Evolutionary conservation across 2,113 vertebrate genomes (phyloP).

Genomic region (human (Homo sapiens)): GRCh38 chr19:42042001-42042500

Average conservation of each 20-base stretch:
- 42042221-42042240: background rate
- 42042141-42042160: background rate
- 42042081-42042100: background rate
- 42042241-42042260: background rate
- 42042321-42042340: background rate
- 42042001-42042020: background rate
- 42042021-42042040: background rate
- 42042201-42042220: background rate
- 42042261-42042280: background rate
- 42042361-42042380: fast-evolving
- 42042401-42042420: background rate
- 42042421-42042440: background rate
- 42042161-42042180: fast-evolving
- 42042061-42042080: background rate
- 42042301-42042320: background rate
- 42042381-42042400: background rate
- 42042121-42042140: background rate
- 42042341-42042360: fast-evolving
- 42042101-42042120: fast-evolving
- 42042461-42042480: background rate
- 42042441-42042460: background rate
- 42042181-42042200: background rate
- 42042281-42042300: background rate
- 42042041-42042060: background rate
- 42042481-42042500: fast-evolving